A percentile compares a stretch with the other conserved stretches of the same genome.
Conservation (phyloP, 2,888 invertebrate species). For the Escarpia spicata region DNA sequence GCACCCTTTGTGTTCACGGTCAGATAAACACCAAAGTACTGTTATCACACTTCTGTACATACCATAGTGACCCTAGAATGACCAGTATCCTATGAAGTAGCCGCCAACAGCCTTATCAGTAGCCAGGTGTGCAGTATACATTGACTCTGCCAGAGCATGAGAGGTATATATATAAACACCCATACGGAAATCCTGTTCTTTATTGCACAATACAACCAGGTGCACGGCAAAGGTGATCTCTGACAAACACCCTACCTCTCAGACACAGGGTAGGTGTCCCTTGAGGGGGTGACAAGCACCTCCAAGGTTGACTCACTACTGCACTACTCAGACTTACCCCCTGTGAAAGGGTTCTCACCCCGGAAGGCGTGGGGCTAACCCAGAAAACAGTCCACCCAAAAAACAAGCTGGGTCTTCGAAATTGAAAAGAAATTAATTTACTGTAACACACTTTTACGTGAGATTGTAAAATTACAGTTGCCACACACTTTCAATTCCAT, state of each 20-base stretch:
- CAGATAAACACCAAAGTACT: not conserved
- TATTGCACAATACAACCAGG: not conserved
- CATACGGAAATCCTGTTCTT: slow-evolving; percentile 4
- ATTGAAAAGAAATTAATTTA: not conserved
- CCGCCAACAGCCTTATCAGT: not conserved
- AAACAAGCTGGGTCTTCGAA: not conserved
- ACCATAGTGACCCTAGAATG: not conserved
- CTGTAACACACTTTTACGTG: not conserved
- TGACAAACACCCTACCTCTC: not conserved
- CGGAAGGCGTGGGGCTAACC: too few relatives aligned
- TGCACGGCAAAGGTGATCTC: not conserved
- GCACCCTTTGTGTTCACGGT: not conserved
- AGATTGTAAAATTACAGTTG: not conserved
- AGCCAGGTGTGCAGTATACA: not conserved
- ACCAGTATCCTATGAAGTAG: slow-evolving; percentile 13
- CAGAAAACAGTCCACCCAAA: not conserved
- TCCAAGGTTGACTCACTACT: not conserved
- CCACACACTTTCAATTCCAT: not conserved
- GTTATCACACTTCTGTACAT: not conserved
- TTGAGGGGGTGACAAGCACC: not conserved
- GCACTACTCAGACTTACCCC: not conserved
- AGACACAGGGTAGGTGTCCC: not conserved
- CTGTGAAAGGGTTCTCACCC: not conserved
- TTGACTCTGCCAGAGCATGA: not conserved
- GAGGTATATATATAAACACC: not conserved